These are phyloP conservation scores for Bagarius yarrelli DNA, from an alignment of 2,113 vertebrate genomes.

Conservation along the genomic window DNA sequence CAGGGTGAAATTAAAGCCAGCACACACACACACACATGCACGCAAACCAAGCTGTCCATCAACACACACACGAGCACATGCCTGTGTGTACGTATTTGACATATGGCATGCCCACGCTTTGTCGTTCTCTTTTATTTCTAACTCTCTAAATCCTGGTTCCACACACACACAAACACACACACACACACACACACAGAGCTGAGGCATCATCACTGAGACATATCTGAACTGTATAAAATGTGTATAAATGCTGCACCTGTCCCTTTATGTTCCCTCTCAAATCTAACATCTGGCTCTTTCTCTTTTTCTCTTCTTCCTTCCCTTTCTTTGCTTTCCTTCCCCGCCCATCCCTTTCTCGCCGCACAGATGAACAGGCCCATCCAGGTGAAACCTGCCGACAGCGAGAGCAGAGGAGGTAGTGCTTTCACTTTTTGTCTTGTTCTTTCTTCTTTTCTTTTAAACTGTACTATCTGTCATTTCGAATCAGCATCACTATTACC, in stretches of 20 bases:
- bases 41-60: conserved; percentile 6
- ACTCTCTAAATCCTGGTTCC: conserved; percentile 4
- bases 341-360: conserved; percentile 44
- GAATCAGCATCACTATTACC: conserved; percentile 67
- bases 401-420: conserved; percentile 96
- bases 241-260: conserved; percentile 29
- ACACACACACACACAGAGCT: conserved; percentile 35
- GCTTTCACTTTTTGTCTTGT: conserved; percentile 62
- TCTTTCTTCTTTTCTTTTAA: conserved; percentile 37
- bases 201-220: conserved; percentile 18
- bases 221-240: conserved; percentile 29
- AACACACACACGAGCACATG: neutral
- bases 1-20: conserved; percentile 26
- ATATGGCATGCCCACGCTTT: neutral
- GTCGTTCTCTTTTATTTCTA: conserved; percentile 17
- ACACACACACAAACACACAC: conserved; percentile 20
- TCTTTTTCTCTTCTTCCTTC: conserved; percentile 7
- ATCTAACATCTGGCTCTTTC: conserved; percentile 44
- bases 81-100: conserved; percentile 21
- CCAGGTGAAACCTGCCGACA: conserved; percentile 99
- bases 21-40: conserved; percentile 10
- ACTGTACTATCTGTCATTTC: conserved; percentile 56
- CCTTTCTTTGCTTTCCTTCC: conserved; percentile 12
- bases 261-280: conserved; percentile 30
- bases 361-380: conserved; percentile 97